Conservation (phyloP, 1,140 invertebrate genomes). For the Drosophila micromelanica region DNA sequence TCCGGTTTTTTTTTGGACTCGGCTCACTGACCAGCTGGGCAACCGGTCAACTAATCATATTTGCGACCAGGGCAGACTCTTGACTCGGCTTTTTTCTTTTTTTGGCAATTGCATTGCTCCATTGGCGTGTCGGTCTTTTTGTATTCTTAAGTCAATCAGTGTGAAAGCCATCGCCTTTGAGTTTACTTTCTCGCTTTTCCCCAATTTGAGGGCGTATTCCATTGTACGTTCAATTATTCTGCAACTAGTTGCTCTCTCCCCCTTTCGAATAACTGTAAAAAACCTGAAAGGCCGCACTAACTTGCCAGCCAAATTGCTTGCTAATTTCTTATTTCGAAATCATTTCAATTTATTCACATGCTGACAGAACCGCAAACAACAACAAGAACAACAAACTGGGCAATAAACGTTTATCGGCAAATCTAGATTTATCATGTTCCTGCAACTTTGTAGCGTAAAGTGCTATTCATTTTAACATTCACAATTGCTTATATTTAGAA, state of each 20-base stretch:
- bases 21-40: not conserved
- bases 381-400: not conserved
- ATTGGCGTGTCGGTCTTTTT: slow-evolving; percentile 10
- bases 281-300: too few species aligned
- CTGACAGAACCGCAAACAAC: too few species aligned
- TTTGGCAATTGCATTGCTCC: slow-evolving; percentile 3
- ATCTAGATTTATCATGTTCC: not conserved
- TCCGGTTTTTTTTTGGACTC: not conserved
- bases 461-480: not conserved
- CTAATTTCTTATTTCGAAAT: too few species aligned
- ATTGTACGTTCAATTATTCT: not conserved
- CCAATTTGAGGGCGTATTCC: too few species aligned
- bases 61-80: not conserved
- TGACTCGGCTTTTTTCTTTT: too few species aligned
- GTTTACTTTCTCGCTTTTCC: not conserved
- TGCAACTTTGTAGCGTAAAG: not conserved
- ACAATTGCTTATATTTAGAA: not conserved
- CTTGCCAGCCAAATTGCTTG: too few species aligned
- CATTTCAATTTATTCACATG: too few species aligned
- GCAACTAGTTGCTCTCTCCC: not conserved
- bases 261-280: too few species aligned
- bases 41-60: slow-evolving; percentile 30
- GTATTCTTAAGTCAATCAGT: slow-evolving; percentile 1
- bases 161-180: not conserved
- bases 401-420: not conserved